A percentile compares a stretch with the other conserved stretches of the same genome.
These are phyloP conservation scores for Drosophila suboccidentalis DNA, from an alignment of 2,888 invertebrate genomes.

Conservation along the genomic window DNA sequence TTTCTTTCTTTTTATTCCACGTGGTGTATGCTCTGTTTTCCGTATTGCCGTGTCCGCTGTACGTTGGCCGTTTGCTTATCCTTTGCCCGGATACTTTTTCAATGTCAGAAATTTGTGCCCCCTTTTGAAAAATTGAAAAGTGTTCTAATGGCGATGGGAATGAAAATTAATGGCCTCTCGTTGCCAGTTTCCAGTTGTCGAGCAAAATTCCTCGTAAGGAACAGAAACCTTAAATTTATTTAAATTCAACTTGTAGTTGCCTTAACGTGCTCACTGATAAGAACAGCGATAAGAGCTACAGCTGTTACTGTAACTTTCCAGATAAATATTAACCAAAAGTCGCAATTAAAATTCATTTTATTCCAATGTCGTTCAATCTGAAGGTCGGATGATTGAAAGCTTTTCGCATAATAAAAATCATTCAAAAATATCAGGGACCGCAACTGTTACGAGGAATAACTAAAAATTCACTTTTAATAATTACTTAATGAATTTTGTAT, in stretches of 20 bases:
- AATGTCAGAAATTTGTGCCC: slow-evolving; percentile 71
- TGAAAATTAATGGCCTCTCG: slow-evolving; percentile 73
- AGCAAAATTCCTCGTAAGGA: slow-evolving; percentile 24
- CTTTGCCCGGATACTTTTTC: slow-evolving; percentile 70
- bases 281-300: slow-evolving; percentile 2
- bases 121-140: slow-evolving; percentile 76
- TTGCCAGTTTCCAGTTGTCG: slow-evolving; percentile 48
- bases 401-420: too few relatives aligned
- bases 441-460: too few relatives aligned
- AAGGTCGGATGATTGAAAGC: too few relatives aligned
- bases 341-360: not conserved
- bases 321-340: not conserved
- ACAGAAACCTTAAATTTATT: slow-evolving; percentile 28
- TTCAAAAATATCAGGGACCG: too few relatives aligned
- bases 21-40: slow-evolving; percentile 4
- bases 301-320: not conserved
- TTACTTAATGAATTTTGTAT: too few relatives aligned
- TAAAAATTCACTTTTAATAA: too few relatives aligned
- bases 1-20: slow-evolving; percentile 5
- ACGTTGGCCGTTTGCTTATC: slow-evolving; percentile 50
- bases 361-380: too few relatives aligned
- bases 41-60: slow-evolving; percentile 25
- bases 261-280: slow-evolving; percentile 5
- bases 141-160: slow-evolving; percentile 73
- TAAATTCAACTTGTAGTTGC: slow-evolving; percentile 20